Evolutionary conservation across 1,140 invertebrate species (phyloP).

Genomic region (Rhyzopertha dominica): DNA sequence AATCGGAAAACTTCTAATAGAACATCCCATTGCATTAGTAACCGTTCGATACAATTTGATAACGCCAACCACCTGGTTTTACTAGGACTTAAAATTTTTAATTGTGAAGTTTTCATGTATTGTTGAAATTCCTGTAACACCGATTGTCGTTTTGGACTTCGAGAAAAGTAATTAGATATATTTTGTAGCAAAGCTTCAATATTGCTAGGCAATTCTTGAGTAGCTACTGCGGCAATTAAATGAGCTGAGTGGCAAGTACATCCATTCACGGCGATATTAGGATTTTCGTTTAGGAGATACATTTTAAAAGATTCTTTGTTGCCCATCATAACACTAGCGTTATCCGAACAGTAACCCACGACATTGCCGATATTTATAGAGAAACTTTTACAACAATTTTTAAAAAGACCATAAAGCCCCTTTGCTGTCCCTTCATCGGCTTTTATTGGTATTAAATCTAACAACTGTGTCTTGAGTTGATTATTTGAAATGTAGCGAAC

Average conservation of each 20-base stretch:
- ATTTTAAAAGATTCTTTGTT: constrained; percentile 5
- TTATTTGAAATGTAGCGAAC: constrained; percentile 4
- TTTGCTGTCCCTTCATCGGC: constrained; percentile 6
- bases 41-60: not conserved
- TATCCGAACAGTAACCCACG: not conserved
- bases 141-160: constrained; percentile 1
- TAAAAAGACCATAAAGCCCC: not conserved
- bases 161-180: constrained; percentile 5
- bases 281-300: constrained; percentile 8
- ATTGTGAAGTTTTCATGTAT: not conserved
- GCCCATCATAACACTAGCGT: constrained; percentile 4
- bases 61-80: not conserved
- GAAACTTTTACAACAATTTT: not conserved
- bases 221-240: constrained; percentile 5
- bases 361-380: not conserved
- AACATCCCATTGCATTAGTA: not conserved
- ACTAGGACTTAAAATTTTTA: constrained; percentile 1
- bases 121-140: not conserved
- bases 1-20: not conserved
- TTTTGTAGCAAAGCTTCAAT: constrained; percentile 10
- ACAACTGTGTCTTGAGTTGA: constrained; percentile 4
- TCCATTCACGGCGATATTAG: too few species aligned
- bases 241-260: not conserved
- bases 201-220: constrained; percentile 8
- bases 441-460: constrained; percentile 6